Evolutionary conservation across 1,140 invertebrate species (phyloP).

Genomic region (Choristoneura fumiferana): DNA sequence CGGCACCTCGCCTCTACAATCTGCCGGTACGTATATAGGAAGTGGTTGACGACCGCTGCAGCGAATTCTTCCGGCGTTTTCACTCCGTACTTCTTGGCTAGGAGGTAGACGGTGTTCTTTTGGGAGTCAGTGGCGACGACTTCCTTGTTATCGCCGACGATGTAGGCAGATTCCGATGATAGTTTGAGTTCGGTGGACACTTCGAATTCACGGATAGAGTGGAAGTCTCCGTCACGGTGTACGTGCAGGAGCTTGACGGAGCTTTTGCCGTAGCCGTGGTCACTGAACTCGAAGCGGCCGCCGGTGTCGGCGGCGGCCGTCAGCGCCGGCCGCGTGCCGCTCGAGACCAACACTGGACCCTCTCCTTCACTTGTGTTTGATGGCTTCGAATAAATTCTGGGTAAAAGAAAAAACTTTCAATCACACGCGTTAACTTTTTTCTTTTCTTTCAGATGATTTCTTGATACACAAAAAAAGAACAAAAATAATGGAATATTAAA

Average conservation of each 20-base stretch:
- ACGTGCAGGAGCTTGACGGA: conserved; percentile 86
- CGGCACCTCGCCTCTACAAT: conserved; percentile 83
- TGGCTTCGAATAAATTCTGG: conserved; percentile 71
- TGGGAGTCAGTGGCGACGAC: conserved; percentile 90
- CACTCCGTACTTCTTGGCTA: conserved; percentile 87
- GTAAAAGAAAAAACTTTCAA: neutral
- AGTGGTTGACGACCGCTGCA: conserved; percentile 84
- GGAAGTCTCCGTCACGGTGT: conserved; percentile 80
- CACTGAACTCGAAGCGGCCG: conserved; percentile 80
- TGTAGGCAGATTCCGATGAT: conserved; percentile 82
- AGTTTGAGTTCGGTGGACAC: conserved; percentile 85
- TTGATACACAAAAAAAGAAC: neutral
- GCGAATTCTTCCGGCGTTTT: conserved; percentile 87
- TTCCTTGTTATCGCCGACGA: conserved; percentile 83
- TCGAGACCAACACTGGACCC: conserved; percentile 19
- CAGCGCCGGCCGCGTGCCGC: conserved; percentile 31
- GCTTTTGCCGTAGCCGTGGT: conserved; percentile 87
- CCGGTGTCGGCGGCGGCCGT: conserved; percentile 62
- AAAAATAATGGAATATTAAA: neutral
- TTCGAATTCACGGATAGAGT: conserved; percentile 86
- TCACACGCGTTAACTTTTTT: neutral
- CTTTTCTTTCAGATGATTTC: too few relatives aligned
- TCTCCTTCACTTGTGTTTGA: conserved; percentile 59
- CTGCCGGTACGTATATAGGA: conserved; percentile 85
- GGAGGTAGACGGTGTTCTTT: conserved; percentile 89